These are phyloP conservation scores for Pammene fasciana DNA, from an alignment of 2,888 invertebrate species.

Conservation along the genomic window DNA sequence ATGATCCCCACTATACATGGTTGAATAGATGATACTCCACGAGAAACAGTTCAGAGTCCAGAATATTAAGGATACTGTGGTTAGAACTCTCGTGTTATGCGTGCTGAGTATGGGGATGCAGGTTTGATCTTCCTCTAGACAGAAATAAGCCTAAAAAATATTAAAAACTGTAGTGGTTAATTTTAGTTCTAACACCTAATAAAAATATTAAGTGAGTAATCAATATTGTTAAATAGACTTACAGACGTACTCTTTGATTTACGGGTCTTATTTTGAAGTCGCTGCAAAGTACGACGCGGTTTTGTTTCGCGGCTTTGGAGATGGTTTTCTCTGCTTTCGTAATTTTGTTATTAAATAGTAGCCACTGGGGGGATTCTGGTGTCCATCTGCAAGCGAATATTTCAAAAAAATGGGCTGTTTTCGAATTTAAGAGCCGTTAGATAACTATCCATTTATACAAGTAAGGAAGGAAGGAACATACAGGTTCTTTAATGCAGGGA, in stretches of 20 bases:
- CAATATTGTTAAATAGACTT: slow-evolving; percentile 38
- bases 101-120: slow-evolving; percentile 64
- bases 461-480: no score
- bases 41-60: slow-evolving; percentile 66
- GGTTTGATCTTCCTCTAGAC: slow-evolving; percentile 66
- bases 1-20: slow-evolving; percentile 54
- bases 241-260: slow-evolving; percentile 74
- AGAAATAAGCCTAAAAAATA: slow-evolving; percentile 71
- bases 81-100: slow-evolving; percentile 61
- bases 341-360: slow-evolving; percentile 68
- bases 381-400: slow-evolving; percentile 57
- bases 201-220: no score
- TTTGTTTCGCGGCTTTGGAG: slow-evolving; percentile 63
- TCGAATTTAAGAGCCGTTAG: no score
- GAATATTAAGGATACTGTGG: slow-evolving; percentile 53
- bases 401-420: background rate
- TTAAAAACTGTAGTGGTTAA: background rate
- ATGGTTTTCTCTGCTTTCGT: slow-evolving; percentile 63
- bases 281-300: slow-evolving; percentile 62
- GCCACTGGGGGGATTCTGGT: slow-evolving; percentile 78
- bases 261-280: slow-evolving; percentile 77
- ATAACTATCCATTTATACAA: no score
- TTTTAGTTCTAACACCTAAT: background rate
- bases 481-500: no score
- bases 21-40: slow-evolving; percentile 66